Percentiles rank a stretch among this genome's conserved stretches.
These are phyloP conservation scores for Mastacembelus armatus DNA, from an alignment of 2,797 vertebrate species.

Conservation along the genomic window DNA sequence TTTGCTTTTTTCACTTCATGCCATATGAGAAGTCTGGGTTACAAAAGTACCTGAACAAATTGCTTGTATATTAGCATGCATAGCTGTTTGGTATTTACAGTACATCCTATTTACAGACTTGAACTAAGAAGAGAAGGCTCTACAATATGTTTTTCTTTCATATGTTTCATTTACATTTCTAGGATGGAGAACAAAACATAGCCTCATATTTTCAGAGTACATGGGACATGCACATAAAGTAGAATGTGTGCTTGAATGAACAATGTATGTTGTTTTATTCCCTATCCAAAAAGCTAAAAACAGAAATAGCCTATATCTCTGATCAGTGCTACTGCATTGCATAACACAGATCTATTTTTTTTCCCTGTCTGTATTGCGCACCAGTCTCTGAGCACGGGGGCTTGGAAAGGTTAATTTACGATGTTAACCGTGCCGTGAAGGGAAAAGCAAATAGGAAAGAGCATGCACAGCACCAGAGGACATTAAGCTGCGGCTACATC, in stretches of 20 bases:
- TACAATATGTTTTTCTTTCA: slow-evolving; percentile 79
- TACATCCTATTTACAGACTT: slow-evolving; percentile 93
- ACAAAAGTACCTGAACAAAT: slow-evolving; percentile 99
- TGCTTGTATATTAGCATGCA: slow-evolving; percentile 97
- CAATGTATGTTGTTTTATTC: slow-evolving; percentile 67
- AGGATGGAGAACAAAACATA: slow-evolving; percentile 88
- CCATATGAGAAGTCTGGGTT: slow-evolving; percentile 91
- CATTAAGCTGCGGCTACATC: slow-evolving; percentile 88
- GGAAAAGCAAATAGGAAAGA: slow-evolving; percentile 90
- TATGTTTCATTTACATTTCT: slow-evolving; percentile 90
- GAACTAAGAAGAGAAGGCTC: slow-evolving; percentile 82
- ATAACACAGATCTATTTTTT: slow-evolving; percentile 75
- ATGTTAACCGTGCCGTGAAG: slow-evolving; percentile 91
- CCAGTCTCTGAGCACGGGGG: slow-evolving; percentile 88
- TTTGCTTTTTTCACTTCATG: slow-evolving; percentile 88
- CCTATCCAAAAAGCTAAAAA: slow-evolving; percentile 51
- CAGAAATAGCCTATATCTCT: slow-evolving; percentile 61
- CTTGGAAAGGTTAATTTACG: slow-evolving; percentile 91
- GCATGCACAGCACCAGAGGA: slow-evolving; percentile 92
- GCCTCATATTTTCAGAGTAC: slow-evolving; percentile 86
- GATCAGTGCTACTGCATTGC: slow-evolving; percentile 73
- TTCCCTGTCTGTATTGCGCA: slow-evolving; percentile 81
- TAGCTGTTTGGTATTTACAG: slow-evolving; percentile 90
- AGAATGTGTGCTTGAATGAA: slow-evolving; percentile 86
- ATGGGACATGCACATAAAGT: slow-evolving; percentile 93